These are phyloP conservation scores for Melanotus villosus DNA, from an alignment of 2,888 invertebrate genomes.

Conservation along the genomic window DNA sequence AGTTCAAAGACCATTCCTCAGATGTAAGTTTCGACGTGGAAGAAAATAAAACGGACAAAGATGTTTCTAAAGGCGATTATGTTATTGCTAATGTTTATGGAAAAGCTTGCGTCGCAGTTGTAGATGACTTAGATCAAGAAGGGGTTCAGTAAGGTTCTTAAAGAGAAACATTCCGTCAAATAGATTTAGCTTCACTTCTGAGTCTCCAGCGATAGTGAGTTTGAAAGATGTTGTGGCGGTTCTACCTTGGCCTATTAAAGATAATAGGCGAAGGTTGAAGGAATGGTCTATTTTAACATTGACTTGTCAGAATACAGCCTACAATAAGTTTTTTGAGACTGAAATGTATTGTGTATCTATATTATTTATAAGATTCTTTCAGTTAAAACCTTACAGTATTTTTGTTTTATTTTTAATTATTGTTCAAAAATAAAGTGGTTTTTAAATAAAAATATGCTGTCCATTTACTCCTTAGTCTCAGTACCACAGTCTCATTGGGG, in stretches of 20 bases:
- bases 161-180: slow-evolving; percentile 27
- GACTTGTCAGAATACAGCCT: slow-evolving; percentile 25
- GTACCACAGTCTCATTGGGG: slow-evolving; percentile 1
- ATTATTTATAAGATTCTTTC: no score
- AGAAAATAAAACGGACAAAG: slow-evolving; percentile 9
- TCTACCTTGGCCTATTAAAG: slow-evolving; percentile 33
- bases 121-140: not conserved
- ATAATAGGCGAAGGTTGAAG: slow-evolving; percentile 34
- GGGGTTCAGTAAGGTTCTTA: slow-evolving; percentile 17
- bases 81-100: slow-evolving; percentile 30
- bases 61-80: slow-evolving; percentile 32
- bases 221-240: slow-evolving; percentile 29
- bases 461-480: not conserved
- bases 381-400: not conserved
- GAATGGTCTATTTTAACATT: slow-evolving; percentile 38
- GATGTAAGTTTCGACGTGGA: slow-evolving; percentile 11
- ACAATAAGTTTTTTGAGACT: not conserved
- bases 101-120: slow-evolving; percentile 23
- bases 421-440: not conserved
- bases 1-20: slow-evolving; percentile 32
- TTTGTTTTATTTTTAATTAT: not conserved
- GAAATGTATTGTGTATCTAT: not conserved
- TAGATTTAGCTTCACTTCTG: slow-evolving; percentile 27
- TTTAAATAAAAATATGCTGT: not conserved
- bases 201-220: slow-evolving; percentile 15